These are phyloP conservation scores for Mactra quadrangularis DNA, from an alignment of 1,140 invertebrate genomes.

Conservation along the genomic window DNA sequence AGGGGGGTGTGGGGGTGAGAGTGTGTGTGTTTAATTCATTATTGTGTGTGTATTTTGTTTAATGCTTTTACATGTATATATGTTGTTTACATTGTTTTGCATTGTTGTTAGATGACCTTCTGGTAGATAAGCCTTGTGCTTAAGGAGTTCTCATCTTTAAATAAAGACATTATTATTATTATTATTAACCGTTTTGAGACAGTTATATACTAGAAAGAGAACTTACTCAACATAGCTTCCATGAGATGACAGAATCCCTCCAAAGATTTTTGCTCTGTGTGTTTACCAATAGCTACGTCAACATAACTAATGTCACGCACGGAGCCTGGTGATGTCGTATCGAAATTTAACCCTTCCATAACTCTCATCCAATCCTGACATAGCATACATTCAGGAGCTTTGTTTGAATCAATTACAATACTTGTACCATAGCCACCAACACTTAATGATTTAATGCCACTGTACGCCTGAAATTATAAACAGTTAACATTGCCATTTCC, in stretches of 20 bases:
- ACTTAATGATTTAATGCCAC: neutral
- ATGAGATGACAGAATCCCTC: slow-evolving; percentile 19
- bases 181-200: neutral
- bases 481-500: neutral
- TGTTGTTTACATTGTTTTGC: neutral
- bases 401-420: slow-evolving; percentile 11
- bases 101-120: no score
- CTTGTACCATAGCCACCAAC: neutral
- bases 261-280: slow-evolving; percentile 1
- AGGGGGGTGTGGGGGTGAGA: no score
- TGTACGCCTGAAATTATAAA: neutral
- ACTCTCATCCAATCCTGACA: slow-evolving; percentile 26
- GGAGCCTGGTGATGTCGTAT: slow-evolving; percentile 3
- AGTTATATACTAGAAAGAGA: neutral
- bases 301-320: slow-evolving; percentile 13
- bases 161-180: no score
- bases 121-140: no score
- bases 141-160: no score
- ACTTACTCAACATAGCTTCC: slow-evolving; percentile 21
- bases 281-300: slow-evolving; percentile 16
- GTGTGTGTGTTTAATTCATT: no score
- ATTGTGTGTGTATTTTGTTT: no score
- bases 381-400: slow-evolving; percentile 16
- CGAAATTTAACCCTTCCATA: slow-evolving; percentile 39
- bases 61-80: no score